These are phyloP conservation scores for Sebastes ruberrimus DNA, from an alignment of 2,797 vertebrate genomes.

Conservation along the genomic window DNA sequence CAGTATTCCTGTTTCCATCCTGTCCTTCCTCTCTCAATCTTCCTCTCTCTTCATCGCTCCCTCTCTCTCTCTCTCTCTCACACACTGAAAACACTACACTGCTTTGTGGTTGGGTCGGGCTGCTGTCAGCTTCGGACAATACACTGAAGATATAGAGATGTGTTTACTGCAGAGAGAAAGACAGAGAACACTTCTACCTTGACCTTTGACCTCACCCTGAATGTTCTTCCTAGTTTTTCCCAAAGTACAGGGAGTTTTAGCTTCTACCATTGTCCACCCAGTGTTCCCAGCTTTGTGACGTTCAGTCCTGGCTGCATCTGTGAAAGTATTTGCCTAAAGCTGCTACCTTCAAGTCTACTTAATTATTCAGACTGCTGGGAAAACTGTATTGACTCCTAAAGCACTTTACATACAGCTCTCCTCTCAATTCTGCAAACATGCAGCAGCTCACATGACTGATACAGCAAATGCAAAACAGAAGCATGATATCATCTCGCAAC, in stretches of 20 bases:
- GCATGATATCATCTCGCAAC: conserved; percentile 26
- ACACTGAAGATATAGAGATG: conserved; percentile 74
- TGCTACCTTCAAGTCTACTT: not conserved
- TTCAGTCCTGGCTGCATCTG: not conserved
- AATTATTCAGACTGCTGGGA: not conserved
- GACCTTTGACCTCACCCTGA: conserved; percentile 36
- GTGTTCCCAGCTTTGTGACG: not conserved
- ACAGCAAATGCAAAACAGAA: conserved; percentile 41
- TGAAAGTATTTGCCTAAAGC: not conserved
- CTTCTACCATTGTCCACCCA: not conserved
- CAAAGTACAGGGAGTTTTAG: not conserved
- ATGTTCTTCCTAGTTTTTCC: conserved; percentile 2
- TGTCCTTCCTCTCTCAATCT: conserved; percentile 8
- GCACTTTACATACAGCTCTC: not conserved
- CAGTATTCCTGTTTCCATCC: conserved; percentile 21
- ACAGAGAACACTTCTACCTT: conserved; percentile 9
- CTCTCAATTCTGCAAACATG: not conserved
- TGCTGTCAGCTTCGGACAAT: conserved; percentile 73
- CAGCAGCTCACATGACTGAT: not conserved
- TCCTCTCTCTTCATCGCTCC: not conserved
- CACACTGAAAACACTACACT: conserved; percentile 38
- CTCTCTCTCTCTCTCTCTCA: not conserved
- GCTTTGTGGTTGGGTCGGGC: conserved; percentile 46
- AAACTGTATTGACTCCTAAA: not conserved
- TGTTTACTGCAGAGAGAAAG: conserved; percentile 66